Base-by-base conservation (phyloP, 2,888 invertebrate species). In the Dioctria linearis region DNA sequence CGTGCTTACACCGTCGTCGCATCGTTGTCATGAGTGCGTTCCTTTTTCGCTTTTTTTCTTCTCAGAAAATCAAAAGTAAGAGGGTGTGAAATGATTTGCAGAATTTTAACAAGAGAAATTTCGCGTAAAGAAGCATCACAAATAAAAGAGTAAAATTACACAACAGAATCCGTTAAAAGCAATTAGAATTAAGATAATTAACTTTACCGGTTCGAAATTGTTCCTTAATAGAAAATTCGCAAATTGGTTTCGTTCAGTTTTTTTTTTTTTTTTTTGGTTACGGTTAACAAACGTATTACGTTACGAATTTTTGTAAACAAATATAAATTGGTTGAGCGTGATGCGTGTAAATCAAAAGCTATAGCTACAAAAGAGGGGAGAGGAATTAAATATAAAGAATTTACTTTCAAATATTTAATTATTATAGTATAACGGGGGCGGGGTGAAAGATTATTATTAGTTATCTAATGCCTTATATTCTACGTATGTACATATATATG, bases 21-120 rank as follows among this genome's bases (percentile, higher is more conserved):
- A 2, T 4, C 54, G 6, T n/a, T 11, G 6, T n/a, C 11, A 4
- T 54, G 8, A 54, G 54, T 46, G 54, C 6, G 11, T n/a, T 54
- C 54, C 11, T 54, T n/a, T 54, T 54, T 54, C 54, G 11, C 6
- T 11, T 71, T 57, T 73, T 54, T 57, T 40, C 25, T 25, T 25
- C 25, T 25, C 25, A 25, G 25, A 73, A 71, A 73, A 73, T 73
- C 73, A 73, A 73, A 73, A 73, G 73, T 73, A 73, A 73, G 73
- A 73, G 73, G 73, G 73, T 73, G 73, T 73, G 59, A 73, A 59
- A 57, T 73, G 73, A 73, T 73, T 73, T 73, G 73, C 73, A 73
- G 43, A 73, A 73, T 73, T 73, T 73, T 73, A 73, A 73, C 73
- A 73, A 73, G 73, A 73, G 73, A 73, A 69, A 73, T 73, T 73